These are phyloP conservation scores for Ethmia dodecea DNA, from an alignment of 2,888 invertebrate genomes.

Conservation along the genomic window DNA sequence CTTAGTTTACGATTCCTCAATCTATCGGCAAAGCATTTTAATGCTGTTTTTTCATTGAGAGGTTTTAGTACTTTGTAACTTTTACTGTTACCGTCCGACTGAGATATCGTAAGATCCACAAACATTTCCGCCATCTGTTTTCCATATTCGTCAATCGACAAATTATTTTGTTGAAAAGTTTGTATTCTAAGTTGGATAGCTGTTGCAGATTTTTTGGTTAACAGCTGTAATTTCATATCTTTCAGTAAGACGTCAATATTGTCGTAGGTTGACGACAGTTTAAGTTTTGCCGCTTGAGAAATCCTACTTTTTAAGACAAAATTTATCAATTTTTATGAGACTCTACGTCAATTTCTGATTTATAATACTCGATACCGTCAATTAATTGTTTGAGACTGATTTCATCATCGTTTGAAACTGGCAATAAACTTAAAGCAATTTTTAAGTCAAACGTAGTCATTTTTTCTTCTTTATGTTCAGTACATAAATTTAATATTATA, in stretches of 20 bases:
- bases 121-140: constrained; percentile 1
- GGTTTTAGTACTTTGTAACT: constrained; percentile 2
- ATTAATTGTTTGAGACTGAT: constrained; percentile 7
- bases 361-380: constrained; percentile 10
- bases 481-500: too few species aligned
- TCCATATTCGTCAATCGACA: constrained; percentile 1
- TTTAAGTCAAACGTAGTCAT: constrained; percentile 6
- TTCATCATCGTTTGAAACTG: constrained; percentile 7
- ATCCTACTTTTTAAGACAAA: constrained; percentile 13
- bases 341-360: background rate
- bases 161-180: background rate
- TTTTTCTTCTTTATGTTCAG: background rate
- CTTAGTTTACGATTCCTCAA: constrained; percentile 8
- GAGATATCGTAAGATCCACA: constrained; percentile 4
- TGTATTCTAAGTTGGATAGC: constrained; percentile 5
- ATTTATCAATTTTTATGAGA: constrained; percentile 4
- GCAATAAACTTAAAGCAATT: constrained; percentile 10
- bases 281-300: constrained; percentile 7
- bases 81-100: background rate
- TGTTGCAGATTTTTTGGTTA: constrained; percentile 8
- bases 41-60: constrained; percentile 6
- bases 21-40: constrained; percentile 12
- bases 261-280: constrained; percentile 3
- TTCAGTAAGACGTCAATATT: background rate
- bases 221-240: constrained; percentile 5